Evolutionary conservation across 2,888 invertebrate genomes (phyloP).

Genomic region (Elmis aenea): DNA sequence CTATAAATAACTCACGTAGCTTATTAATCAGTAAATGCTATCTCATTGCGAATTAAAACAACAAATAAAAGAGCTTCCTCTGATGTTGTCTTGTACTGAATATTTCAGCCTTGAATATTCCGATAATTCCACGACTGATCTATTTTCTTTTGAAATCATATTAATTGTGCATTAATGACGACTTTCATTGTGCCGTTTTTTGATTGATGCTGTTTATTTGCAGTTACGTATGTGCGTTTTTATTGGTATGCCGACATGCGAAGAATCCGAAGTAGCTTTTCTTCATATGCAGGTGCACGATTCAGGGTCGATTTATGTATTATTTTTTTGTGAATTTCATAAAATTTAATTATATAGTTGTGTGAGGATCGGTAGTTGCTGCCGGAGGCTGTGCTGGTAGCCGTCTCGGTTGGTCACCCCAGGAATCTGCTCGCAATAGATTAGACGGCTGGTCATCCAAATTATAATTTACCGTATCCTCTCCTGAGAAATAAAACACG

Average conservation of each 20-base stretch:
- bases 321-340: constrained; percentile 20
- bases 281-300: constrained; percentile 22
- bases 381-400: constrained; percentile 13
- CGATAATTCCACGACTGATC: constrained; percentile 6
- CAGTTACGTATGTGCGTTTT: constrained; percentile 12
- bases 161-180: constrained; percentile 12
- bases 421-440: constrained; percentile 14
- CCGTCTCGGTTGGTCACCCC: constrained; percentile 23
- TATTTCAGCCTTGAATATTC: constrained; percentile 1
- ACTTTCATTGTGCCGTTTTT: constrained; percentile 8
- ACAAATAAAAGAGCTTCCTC: too few species aligned
- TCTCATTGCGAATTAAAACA: too few species aligned
- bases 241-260: constrained; percentile 3
- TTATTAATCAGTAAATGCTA: too few species aligned
- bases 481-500: constrained; percentile 16
- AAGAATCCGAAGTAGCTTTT: constrained; percentile 9
- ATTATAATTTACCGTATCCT: constrained; percentile 14
- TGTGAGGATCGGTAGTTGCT: constrained; percentile 20
- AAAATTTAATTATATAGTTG: constrained; percentile 28
- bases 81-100: constrained; percentile 1
- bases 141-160: constrained; percentile 3
- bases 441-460: constrained; percentile 13
- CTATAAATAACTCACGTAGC: too few species aligned
- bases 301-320: constrained; percentile 17
- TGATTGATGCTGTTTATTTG: constrained; percentile 7